Base-by-base conservation (phyloP, 2,888 invertebrate genomes). In the Ochropleura leucogaster region DNA sequence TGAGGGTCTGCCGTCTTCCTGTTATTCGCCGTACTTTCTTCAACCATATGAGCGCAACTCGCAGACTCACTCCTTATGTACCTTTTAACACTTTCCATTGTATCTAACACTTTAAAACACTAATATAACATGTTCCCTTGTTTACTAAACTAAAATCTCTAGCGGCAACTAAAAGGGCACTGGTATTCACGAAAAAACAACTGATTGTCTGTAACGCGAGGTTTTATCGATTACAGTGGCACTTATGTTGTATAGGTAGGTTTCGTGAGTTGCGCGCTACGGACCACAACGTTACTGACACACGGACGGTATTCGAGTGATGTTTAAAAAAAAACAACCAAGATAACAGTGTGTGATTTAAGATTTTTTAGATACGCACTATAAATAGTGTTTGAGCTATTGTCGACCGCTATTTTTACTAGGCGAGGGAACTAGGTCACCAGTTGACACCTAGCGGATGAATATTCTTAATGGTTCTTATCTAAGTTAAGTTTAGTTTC, bases 311-410 rank as follows among this genome's bases (percentile, higher is more conserved):
- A 77, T 79, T 79, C 83, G 80, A 77, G 80, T 81, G 84, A 84
- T 83, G 84, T 84, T 82, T 82, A 83, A 88, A 88, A 89, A 79
- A 89, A 90, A 90, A 89, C 87, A 87, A 94, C 92, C 92, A 92
- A 93, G 94, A 91, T 91, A 85, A 82, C 85, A 85, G 78, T 88
- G 90, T 92, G 90, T 93, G 91, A 88, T 92, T 93, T 92, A 82
- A 92, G 91, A 93, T 93, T 93, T 94, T 90, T 89, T 93, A 87
- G 93, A 95, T 95, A 94, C 92, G 92, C 91, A 93, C 95, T 96
- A 96, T 92, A 95, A 96, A 96, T 96, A 96, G 96, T 93, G 92
- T 92, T 94, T 92, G 96, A 96, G 96, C 95, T 95, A 95, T 96
- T 95, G 95, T 95, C 93, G 92, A 89, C 85, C 90, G 95, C 95